Evolutionary conservation across 2,888 invertebrate genomes (phyloP).

Genomic region (Eutolmus rufibarbis): DNA sequence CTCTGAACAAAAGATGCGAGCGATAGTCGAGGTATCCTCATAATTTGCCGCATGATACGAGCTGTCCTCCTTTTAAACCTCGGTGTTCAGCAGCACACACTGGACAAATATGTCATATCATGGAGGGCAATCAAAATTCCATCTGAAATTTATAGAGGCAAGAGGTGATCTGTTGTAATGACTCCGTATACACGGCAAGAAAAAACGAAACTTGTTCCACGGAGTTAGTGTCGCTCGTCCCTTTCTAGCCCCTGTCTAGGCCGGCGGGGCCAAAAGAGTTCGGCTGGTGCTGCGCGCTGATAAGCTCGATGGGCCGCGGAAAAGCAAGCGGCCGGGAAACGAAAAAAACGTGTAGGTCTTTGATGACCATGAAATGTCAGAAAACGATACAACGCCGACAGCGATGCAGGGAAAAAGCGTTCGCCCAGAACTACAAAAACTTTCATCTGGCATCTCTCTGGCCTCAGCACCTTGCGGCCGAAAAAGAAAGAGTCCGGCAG

Average conservation of each 20-base stretch:
- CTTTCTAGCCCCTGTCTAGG: neutral
- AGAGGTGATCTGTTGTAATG: slow-evolving; percentile 23
- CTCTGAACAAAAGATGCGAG: slow-evolving; percentile 8
- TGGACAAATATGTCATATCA: slow-evolving; percentile 41
- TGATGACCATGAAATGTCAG: slow-evolving; percentile 48
- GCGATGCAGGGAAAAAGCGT: slow-evolving; percentile 2
- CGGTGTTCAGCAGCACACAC: slow-evolving; percentile 15
- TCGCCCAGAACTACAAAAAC: slow-evolving; percentile 3
- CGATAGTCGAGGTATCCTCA: neutral
- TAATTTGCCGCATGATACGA: slow-evolving; percentile 10
- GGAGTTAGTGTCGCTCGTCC: neutral
- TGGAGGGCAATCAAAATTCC: slow-evolving; percentile 38
- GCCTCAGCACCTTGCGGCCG: neutral
- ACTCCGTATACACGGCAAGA: neutral
- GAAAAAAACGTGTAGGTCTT: slow-evolving; percentile 17
- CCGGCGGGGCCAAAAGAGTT: neutral
- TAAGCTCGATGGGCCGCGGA: slow-evolving; percentile 2
- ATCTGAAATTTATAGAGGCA: slow-evolving; percentile 39
- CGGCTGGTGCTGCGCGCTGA: neutral
- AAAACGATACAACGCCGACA: slow-evolving; percentile 44
- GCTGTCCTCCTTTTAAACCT: neutral
- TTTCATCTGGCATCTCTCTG: neutral
- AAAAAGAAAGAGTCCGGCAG: neutral
- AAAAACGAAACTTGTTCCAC: slow-evolving; percentile 22
- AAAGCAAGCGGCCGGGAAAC: neutral